Base-by-base conservation (phyloP, 2,797 vertebrate genomes). In the Taeniopygia guttata region DNA sequence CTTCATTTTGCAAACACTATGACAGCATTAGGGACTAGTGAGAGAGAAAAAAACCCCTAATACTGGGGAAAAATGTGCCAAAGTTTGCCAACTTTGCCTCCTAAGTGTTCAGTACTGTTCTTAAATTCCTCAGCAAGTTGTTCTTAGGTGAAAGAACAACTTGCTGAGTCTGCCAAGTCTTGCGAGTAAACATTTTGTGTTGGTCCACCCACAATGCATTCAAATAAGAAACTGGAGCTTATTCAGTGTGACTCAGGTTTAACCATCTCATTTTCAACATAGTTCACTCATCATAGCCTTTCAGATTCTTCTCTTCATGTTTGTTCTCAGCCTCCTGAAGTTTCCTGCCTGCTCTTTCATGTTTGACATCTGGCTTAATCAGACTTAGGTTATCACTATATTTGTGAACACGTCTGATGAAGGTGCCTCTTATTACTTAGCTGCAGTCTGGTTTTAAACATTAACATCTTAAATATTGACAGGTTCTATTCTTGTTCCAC, bases 391-490 rank as follows among this genome's bases (percentile, higher is more conserved):
- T 90, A 88, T 82, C 79, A 67, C 68, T 74, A 26, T 32, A 94
- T 79, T 91, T 96, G 89, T 91, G 91, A 96, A 94, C 91, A 94
- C 3, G 6, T 79, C 92, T 94, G 83, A 94, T 79, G 85, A 91
- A 95, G 87, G 63, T 79, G 77, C 52, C 49, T 94, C 49, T 91
- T 93, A 94, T 89, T 94, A 82, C 83, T 91, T 59, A 91, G 63
- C 83, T 94, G 91, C 58, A 84, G 60, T 60, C 77, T 94, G 62
- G 82, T 79, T 95, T 91, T 92, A 94, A 95, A 81, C 4, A 9
- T 63, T 93, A 89, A 78, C 87, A 63, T 88, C 85, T 92, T 94
- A 89, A 86, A 90, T 59, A 38, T 48, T 80, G 59, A 73, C 91
- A 88, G 76, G 34, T 81, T 88, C 78, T 81, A n/a, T 54, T 85